phyloP scores from a whole-genome alignment of 2,888 invertebrate genomes.

The Protonemura montana region DNA sequence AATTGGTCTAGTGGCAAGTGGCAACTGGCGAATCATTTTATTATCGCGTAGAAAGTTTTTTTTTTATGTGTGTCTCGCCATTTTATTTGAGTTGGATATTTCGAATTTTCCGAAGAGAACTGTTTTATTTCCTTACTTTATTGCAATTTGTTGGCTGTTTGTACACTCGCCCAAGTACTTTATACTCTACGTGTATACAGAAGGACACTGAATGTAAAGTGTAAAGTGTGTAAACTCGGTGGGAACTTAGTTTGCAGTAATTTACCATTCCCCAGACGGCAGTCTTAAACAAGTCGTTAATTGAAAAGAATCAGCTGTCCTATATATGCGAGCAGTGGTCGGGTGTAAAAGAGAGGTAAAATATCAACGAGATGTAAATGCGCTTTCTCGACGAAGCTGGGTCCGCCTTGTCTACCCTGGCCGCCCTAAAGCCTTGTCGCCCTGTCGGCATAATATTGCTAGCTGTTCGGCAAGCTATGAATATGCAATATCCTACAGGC shows the following conservation, averaged over 20 bases:
- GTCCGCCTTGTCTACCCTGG: background rate
- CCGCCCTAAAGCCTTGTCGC: no score
- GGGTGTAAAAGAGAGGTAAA: background rate
- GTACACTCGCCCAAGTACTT: background rate
- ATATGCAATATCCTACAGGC: background rate
- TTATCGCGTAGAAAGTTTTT: background rate
- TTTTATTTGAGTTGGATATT: background rate
- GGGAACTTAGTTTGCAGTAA: background rate
- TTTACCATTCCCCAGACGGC: background rate
- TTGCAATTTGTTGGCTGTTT: constrained; percentile 5
- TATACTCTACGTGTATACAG: background rate
- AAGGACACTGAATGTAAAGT: background rate
- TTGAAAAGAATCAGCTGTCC: constrained; percentile 7
- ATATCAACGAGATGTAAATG: constrained; percentile 3
- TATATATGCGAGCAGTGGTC: background rate
- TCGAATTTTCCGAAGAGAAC: background rate
- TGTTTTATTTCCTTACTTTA: background rate
- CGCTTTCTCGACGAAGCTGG: background rate
- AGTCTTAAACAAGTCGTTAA: constrained; percentile 7
- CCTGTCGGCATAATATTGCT: no score
- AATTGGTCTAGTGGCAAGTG: constrained; percentile 2
- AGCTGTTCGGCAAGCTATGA: background rate
- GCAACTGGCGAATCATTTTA: background rate
- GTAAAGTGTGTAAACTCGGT: background rate
- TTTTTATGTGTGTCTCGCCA: background rate